phyloP scores from a whole-genome alignment of 1,140 invertebrate genomes.

The Contarinia nasturtii region DNA sequence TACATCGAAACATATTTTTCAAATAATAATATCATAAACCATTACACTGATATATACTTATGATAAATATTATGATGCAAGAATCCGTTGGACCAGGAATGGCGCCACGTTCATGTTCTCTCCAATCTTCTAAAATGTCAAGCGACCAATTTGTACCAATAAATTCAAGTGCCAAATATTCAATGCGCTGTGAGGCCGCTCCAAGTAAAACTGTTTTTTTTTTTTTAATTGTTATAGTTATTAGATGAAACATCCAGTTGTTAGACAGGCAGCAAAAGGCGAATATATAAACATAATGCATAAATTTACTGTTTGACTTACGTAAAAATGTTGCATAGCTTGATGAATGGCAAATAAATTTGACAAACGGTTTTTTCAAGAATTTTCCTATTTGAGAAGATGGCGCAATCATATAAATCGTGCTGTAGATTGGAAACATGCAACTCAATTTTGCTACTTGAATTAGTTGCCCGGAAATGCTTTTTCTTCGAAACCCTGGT shows the following conservation, averaged over 20 bases:
- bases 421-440: constrained; percentile 71
- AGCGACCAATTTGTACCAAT: constrained; percentile 54
- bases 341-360: constrained; percentile 80
- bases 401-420: constrained; percentile 69
- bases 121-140: constrained; percentile 48
- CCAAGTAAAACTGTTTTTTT: constrained; percentile 48
- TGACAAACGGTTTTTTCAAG: constrained; percentile 84
- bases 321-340: constrained; percentile 80
- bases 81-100: constrained; percentile 70
- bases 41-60: too few relatives aligned
- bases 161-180: constrained; percentile 56
- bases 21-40: too few relatives aligned
- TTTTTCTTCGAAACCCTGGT: constrained; percentile 68
- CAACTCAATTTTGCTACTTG: constrained; percentile 58
- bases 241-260: neutral
- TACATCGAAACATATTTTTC: neutral
- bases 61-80: constrained; percentile 60
- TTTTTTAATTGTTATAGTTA: neutral
- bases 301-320: constrained; percentile 26
- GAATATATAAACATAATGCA: neutral
- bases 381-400: constrained; percentile 58
- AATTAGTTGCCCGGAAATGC: constrained; percentile 50
- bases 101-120: constrained; percentile 57
- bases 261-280: neutral
- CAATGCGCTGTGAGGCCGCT: constrained; percentile 61